These are phyloP conservation scores for Ailurus styani DNA, from an alignment of 2,113 vertebrate genomes.

Conservation along the genomic window DNA sequence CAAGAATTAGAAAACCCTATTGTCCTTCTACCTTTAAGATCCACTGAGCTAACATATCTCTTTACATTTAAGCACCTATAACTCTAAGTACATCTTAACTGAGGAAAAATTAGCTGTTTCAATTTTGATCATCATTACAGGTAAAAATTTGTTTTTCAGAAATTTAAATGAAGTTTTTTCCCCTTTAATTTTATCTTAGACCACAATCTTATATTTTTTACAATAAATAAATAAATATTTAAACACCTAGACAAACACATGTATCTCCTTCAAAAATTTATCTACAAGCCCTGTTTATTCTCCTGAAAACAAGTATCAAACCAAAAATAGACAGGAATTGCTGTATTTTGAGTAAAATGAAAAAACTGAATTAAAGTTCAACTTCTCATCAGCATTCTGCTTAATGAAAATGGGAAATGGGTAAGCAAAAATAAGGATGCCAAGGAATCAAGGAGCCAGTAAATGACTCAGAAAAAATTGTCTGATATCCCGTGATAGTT, in stretches of 20 bases:
- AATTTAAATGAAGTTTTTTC: not conserved
- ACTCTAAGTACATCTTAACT: not conserved
- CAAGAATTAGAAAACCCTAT: not conserved
- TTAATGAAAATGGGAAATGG: not conserved
- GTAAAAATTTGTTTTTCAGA: not conserved
- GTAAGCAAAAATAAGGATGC: not conserved
- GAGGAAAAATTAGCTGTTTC: not conserved
- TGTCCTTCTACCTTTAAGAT: not conserved
- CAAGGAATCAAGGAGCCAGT: not conserved
- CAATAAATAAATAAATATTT: not conserved
- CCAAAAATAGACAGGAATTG: not conserved
- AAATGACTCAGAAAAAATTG: not conserved
- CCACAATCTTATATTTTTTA: not conserved
- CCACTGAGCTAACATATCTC: not conserved
- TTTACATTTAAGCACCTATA: not conserved
- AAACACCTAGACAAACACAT: constrained; percentile 31
- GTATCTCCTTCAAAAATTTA: not conserved
- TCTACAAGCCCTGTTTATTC: not conserved
- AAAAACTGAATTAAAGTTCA: constrained; percentile 12
- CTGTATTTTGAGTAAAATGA: not conserved
- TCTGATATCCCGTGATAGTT: not conserved
- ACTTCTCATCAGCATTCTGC: not conserved
- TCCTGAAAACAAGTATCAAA: constrained; percentile 6
- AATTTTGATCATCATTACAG: not conserved
- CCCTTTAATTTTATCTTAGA: not conserved